Evolutionary conservation across 2,113 vertebrate species (phyloP), one percentile per base, ranked within the genome.

Genomic region (Mystacornis crossleyi): DNA sequence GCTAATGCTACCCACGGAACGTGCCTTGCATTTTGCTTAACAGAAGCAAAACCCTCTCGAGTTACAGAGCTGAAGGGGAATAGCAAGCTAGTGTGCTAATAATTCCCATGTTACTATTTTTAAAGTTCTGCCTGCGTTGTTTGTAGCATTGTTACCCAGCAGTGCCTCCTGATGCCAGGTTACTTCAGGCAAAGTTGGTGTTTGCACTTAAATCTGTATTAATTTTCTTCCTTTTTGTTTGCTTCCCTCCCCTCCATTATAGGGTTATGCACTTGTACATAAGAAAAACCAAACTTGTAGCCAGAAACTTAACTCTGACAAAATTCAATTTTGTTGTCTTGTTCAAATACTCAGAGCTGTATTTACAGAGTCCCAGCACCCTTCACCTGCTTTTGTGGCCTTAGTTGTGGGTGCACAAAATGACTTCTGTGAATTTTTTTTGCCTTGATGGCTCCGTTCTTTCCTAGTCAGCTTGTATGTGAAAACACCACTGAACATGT

Each of bases 51-150:
- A 42, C 36, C 28, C 53, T 77, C 67, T 95, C 21, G 3, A 71
- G 65, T 95, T 95, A 78, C 42, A 0, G 84, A 81, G 84, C 91
- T 95, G 74, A 93, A 85, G 67, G 36, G 34, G 75, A 96, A 95
- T 91, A 91, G 91, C 82, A 85, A 91, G 51, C 89, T 70, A 71
- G 12, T 90, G 70, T 94, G 81, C 74, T 90, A 95, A 66, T 93
- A 77, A 90, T 72, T 92, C 78, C 75, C 14, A 5, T 55, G 72
- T 89, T 95, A 54, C 95, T 97, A 88, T 93, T 92, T 95, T 94
- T 93, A 83, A 96, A 67, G 25, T 71, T 80, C 45, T 83, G 83
- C 55, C 58, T 84, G 31, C 10, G 50, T 82, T 80, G 74, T 81
- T 89, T 66, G 25, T 51, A 53, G 26, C 6, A 1, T 19, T 91